These are phyloP conservation scores for Rhinolophus ferrumequinum DNA, from an alignment of 2,113 vertebrate genomes.

Conservation along the genomic window DNA sequence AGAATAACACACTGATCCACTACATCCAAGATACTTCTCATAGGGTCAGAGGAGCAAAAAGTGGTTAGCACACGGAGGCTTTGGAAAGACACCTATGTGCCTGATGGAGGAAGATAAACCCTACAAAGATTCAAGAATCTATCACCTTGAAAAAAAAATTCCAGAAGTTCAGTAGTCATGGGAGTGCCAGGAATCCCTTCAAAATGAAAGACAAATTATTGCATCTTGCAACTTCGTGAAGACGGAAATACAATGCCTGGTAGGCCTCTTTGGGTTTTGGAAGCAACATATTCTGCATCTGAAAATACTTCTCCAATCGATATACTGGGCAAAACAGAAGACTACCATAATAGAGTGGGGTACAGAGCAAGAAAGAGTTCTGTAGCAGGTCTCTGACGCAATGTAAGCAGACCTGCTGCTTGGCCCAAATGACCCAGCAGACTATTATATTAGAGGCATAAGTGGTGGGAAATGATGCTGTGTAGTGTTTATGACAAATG, in stretches of 20 bases:
- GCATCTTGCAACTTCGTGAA: not conserved
- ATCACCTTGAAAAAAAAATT: not conserved
- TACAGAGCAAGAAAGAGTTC: not conserved
- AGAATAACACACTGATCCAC: not conserved
- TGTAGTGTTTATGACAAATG: not conserved
- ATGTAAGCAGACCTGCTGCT: not conserved
- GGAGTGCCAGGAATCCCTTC: not conserved
- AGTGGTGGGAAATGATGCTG: not conserved
- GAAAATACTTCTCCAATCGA: not conserved
- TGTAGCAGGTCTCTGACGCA: not conserved
- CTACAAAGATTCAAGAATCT: not conserved
- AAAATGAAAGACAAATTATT: not conserved
- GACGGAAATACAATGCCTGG: not conserved
- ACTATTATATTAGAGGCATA: not conserved
- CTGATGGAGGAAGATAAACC: not conserved
- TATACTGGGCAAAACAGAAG: not conserved
- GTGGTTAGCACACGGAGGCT: not conserved
- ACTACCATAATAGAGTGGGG: not conserved
- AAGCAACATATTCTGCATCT: not conserved
- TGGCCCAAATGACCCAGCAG: not conserved
- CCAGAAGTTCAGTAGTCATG: not conserved
- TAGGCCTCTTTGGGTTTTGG: not conserved
- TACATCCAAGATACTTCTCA: not conserved
- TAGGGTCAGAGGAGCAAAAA: not conserved
- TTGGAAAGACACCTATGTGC: not conserved